phyloP scores from a whole-genome alignment of 2,888 invertebrate genomes.

The Acleris emargana region DNA sequence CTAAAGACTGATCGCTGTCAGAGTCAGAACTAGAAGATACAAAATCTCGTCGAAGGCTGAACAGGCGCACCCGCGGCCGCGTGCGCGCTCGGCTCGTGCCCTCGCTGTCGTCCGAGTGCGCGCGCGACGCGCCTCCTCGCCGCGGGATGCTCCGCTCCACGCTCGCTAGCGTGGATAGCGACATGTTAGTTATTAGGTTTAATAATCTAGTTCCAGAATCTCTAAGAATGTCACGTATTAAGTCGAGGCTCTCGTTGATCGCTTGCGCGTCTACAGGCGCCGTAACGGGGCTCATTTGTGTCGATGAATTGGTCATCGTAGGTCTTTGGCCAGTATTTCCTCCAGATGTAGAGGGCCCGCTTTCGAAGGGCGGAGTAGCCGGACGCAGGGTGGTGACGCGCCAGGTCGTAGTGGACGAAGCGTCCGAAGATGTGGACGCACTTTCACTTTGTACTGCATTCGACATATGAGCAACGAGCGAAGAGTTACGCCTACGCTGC shows the following conservation, averaged over 20 bases:
- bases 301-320: constrained; percentile 60
- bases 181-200: constrained; percentile 77
- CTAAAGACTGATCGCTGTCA: constrained; percentile 70
- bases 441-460: constrained; percentile 32
- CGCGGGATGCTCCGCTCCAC: constrained; percentile 58
- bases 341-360: constrained; percentile 47
- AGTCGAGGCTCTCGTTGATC: constrained; percentile 74
- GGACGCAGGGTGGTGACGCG: constrained; percentile 37
- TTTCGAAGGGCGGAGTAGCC: constrained; percentile 38
- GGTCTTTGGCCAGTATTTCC: constrained; percentile 47
- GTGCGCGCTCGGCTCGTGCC: constrained; percentile 42
- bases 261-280: constrained; percentile 69
- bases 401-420: constrained; percentile 38
- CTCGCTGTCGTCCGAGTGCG: constrained; percentile 61
- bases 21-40: constrained; percentile 72
- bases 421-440: constrained; percentile 39
- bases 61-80: constrained; percentile 55
- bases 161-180: constrained; percentile 66
- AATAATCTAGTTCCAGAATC: constrained; percentile 76
- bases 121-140: constrained; percentile 48
- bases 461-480: constrained; percentile 41
- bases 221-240: constrained; percentile 75
- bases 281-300: constrained; percentile 61
- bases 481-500: constrained; percentile 54
- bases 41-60: constrained; percentile 56